phyloP scores from a whole-genome alignment of 2,888 invertebrate genomes.

The Aelia acuminata region DNA sequence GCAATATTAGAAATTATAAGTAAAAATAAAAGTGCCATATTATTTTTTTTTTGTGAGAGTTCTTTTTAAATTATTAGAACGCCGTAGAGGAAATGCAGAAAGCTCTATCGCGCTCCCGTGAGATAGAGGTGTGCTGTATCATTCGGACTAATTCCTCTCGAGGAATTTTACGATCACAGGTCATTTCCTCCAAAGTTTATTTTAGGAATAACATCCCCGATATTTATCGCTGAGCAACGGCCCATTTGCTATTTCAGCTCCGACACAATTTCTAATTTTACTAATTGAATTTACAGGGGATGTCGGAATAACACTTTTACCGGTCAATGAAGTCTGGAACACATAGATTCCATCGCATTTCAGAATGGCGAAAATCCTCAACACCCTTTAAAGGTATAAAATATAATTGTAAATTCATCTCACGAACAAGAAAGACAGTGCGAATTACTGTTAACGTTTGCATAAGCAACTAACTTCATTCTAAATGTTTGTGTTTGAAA shows the following conservation, averaged over 20 bases:
- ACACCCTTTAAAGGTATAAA: no score
- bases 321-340: not conserved
- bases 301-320: not conserved
- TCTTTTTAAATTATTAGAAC: no score
- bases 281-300: not conserved
- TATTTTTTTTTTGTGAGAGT: no score
- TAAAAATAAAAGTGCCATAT: no score
- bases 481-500: no score
- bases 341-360: not conserved
- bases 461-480: no score
- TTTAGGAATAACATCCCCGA: not conserved
- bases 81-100: not conserved
- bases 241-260: not conserved
- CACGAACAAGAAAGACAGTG: no score
- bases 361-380: no score
- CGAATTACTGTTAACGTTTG: no score
- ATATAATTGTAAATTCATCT: no score
- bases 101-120: not conserved
- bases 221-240: not conserved
- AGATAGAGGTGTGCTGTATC: not conserved
- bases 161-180: not conserved
- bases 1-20: no score
- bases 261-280: not conserved
- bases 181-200: conserved; percentile 4
- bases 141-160: not conserved